phyloP scores from a whole-genome alignment of 1,140 invertebrate genomes.

The Schlechtendalia chinensis region DNA sequence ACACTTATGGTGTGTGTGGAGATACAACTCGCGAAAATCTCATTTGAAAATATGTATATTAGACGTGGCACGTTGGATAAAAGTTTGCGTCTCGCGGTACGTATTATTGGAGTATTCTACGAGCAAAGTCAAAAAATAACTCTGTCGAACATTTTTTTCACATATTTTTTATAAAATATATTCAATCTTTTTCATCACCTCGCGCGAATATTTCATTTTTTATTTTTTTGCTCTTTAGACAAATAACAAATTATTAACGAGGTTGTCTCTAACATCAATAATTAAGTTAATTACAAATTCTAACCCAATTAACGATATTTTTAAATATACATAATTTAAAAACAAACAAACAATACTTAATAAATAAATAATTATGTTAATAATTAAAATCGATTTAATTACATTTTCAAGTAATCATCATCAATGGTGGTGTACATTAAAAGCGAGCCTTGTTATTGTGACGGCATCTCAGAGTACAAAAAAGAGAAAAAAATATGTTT shows the following conservation, averaged over 20 bases:
- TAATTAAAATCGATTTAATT: too few relatives aligned
- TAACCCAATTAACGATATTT: background rate
- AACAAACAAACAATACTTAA: too few relatives aligned
- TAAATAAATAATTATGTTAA: too few relatives aligned
- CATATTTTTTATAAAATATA: constrained; percentile 1
- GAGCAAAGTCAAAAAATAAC: background rate
- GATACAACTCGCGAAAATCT: constrained; percentile 1
- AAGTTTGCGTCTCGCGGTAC: constrained; percentile 10
- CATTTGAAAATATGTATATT: background rate
- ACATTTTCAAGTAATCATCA: too few relatives aligned
- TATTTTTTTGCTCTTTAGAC: too few relatives aligned
- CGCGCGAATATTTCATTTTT: too few relatives aligned
- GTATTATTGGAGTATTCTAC: background rate
- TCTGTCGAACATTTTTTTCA: background rate
- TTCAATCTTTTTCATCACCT: too few relatives aligned
- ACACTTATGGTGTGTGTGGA: background rate
- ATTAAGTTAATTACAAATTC: background rate
- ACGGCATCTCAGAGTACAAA: too few relatives aligned
- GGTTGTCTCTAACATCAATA: background rate
- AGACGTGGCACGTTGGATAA: constrained; percentile 2
- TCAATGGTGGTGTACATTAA: too few relatives aligned
- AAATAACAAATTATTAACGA: background rate
- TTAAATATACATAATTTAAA: too few relatives aligned
- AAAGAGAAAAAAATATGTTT: too few relatives aligned
- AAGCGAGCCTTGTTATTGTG: too few relatives aligned